Conservation (phyloP, 1,140 invertebrate species). For the Lasaia peninsularis region DNA sequence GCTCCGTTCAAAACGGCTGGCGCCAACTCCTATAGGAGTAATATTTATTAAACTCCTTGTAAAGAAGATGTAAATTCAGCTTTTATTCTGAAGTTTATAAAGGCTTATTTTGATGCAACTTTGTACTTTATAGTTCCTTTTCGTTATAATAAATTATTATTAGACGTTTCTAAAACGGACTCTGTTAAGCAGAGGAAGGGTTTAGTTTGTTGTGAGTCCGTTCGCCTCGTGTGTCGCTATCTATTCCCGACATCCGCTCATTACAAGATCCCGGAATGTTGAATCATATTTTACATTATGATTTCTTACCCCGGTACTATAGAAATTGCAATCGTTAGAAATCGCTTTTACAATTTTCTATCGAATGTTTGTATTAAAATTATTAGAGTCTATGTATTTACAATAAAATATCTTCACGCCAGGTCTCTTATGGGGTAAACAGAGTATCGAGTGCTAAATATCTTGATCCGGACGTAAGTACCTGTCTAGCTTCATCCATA, state of each 20-base stretch:
- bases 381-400: too few relatives aligned
- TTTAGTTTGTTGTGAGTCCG: slow-evolving; percentile 28
- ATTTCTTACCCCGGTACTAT: slow-evolving; percentile 38
- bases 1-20: slow-evolving; percentile 50
- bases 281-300: slow-evolving; percentile 55
- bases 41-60: slow-evolving; percentile 48
- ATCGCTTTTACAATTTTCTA: too few relatives aligned
- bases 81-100: slow-evolving; percentile 56
- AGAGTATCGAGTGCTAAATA: too few relatives aligned
- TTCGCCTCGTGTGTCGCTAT: slow-evolving; percentile 62
- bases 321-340: slow-evolving; percentile 19
- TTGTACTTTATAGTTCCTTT: slow-evolving; percentile 39
- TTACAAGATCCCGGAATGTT: slow-evolving; percentile 70
- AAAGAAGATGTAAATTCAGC: slow-evolving; percentile 59
- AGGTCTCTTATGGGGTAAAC: too few relatives aligned
- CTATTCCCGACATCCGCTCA: slow-evolving; percentile 67
- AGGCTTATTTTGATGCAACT: slow-evolving; percentile 48
- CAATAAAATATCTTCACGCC: too few relatives aligned
- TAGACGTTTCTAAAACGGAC: slow-evolving; percentile 33
- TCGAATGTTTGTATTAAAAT: too few relatives aligned
- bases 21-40: slow-evolving; percentile 57
- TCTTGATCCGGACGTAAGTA: too few relatives aligned
- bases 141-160: slow-evolving; percentile 31
- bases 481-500: too few relatives aligned
- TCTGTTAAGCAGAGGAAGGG: slow-evolving; percentile 33